Percentiles rank a stretch among this genome's conserved stretches.
These are phyloP conservation scores for Echinarachnius parma DNA, from an alignment of 53 echinoderm and acorn worm species.

Conservation along the genomic window DNA sequence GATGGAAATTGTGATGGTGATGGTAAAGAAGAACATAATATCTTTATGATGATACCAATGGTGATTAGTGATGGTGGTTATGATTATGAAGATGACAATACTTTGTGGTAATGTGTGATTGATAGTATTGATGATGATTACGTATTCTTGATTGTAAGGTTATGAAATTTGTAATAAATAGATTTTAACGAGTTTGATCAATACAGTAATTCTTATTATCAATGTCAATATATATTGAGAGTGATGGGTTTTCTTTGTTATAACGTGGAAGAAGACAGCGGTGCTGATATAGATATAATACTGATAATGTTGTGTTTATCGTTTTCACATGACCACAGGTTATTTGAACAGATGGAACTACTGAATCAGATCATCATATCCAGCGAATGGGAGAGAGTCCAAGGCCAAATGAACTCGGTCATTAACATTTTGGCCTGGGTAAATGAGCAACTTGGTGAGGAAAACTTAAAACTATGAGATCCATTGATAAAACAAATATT, in stretches of 20 bases:
- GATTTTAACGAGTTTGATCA: too few species aligned
- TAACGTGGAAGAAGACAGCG: too few species aligned
- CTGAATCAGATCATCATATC: constrained; percentile 45
- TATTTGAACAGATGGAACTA: constrained; percentile 34
- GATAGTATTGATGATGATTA: neutral
- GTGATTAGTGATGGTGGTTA: too few species aligned
- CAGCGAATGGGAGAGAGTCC: constrained; percentile 44
- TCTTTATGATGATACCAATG: neutral
- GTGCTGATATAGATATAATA: too few species aligned
- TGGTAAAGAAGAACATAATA: neutral
- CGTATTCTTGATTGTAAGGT: neutral
- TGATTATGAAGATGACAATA: neutral
- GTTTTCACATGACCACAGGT: constrained; percentile 7
- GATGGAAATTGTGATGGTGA: neutral
- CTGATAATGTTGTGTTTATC: too few species aligned
- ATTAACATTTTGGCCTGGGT: constrained; percentile 41
- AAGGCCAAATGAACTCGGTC: constrained; percentile 46
- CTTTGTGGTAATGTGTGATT: neutral
- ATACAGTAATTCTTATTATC: too few species aligned
- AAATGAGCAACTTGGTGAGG: constrained; percentile 56
- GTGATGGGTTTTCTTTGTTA: too few species aligned
- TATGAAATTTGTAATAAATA: too few species aligned
- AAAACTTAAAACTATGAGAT: too few species aligned
- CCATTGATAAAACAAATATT: too few species aligned
- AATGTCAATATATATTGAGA: too few species aligned